Conservation (phyloP, 2,797 vertebrate species). For the Aulostomus chinensis region DNA sequence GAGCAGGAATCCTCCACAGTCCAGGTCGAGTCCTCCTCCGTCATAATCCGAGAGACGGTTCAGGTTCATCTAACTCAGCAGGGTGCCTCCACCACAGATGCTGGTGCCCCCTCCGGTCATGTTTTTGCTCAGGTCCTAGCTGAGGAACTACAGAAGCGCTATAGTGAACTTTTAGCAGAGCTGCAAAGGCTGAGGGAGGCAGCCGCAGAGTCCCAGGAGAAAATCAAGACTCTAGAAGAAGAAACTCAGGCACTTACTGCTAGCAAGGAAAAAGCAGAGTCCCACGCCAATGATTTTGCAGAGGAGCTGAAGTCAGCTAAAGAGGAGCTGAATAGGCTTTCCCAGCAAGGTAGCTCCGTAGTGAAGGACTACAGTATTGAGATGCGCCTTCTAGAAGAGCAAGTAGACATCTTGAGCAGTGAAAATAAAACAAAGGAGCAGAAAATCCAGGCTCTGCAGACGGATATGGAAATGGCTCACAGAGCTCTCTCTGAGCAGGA, state of each 20-base stretch:
- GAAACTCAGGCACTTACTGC: slow-evolving; percentile 61
- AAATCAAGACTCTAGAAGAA: slow-evolving; percentile 67
- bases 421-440: slow-evolving; percentile 85
- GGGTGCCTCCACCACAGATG: slow-evolving; percentile 32
- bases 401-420: slow-evolving; percentile 82
- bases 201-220: slow-evolving; percentile 78
- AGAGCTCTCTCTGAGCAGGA: slow-evolving; percentile 80
- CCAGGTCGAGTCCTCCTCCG: slow-evolving; percentile 70
- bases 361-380: slow-evolving; percentile 70
- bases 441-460: slow-evolving; percentile 83
- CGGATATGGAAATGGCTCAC: slow-evolving; percentile 80
- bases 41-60: slow-evolving; percentile 74
- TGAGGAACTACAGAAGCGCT: slow-evolving; percentile 82
- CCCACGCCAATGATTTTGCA: slow-evolving; percentile 56
- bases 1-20: slow-evolving; percentile 71
- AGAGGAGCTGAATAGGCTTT: slow-evolving; percentile 69
- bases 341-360: slow-evolving; percentile 70
- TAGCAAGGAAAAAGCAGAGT: slow-evolving; percentile 80
- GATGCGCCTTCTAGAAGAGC: slow-evolving; percentile 81
- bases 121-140: slow-evolving; percentile 78
- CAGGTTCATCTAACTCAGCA: slow-evolving; percentile 68
- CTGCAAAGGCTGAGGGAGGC: slow-evolving; percentile 78
- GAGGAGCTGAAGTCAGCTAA: slow-evolving; percentile 76
- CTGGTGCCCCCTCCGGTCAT: slow-evolving; percentile 41
- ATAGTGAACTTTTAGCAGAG: slow-evolving; percentile 81